Conservation (phyloP, 2,797 vertebrate genomes). For the Xenopus petersii region DNA sequence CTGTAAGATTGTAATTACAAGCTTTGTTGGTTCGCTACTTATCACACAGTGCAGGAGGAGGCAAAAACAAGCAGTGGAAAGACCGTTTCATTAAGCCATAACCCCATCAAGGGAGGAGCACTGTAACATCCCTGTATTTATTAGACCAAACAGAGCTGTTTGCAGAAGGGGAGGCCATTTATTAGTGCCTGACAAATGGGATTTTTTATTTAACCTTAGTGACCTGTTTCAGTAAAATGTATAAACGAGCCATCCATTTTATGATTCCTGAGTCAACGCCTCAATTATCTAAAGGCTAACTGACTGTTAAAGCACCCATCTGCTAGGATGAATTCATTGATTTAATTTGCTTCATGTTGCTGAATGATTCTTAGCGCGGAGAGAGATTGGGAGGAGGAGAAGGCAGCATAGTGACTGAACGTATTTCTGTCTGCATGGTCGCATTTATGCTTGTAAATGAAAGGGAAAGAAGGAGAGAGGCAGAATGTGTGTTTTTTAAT, state of each 20-base stretch:
- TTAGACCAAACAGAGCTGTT: slow-evolving; percentile 93
- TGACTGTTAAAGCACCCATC: slow-evolving; percentile 99
- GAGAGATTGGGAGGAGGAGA: slow-evolving; percentile 56
- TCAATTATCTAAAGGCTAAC: slow-evolving; percentile 99
- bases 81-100: slow-evolving; percentile 98
- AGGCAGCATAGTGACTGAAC: slow-evolving; percentile 67
- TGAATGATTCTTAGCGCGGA: slow-evolving; percentile 76
- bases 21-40: slow-evolving; percentile 92
- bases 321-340: slow-evolving; percentile 97
- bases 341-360: slow-evolving; percentile 97
- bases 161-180: slow-evolving; percentile 87
- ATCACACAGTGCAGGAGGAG: slow-evolving; percentile 96
- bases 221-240: slow-evolving; percentile 98
- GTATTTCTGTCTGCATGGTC: slow-evolving; percentile 54
- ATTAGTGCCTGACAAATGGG: slow-evolving; percentile 98
- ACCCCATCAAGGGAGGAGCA: slow-evolving; percentile 93
- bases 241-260: slow-evolving; percentile 99
- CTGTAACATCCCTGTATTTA: slow-evolving; percentile 90
- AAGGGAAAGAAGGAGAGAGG: slow-evolving; percentile 40
- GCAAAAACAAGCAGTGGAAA: slow-evolving; percentile 88
- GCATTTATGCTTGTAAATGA: slow-evolving; percentile 27
- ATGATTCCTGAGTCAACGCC: slow-evolving; percentile 96
- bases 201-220: slow-evolving; percentile 99
- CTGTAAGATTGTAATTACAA: slow-evolving; percentile 96
- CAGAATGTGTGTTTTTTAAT: slow-evolving; percentile 58